A percentile compares a stretch with the other conserved stretches of the same genome.
phyloP scores from a whole-genome alignment of 1,140 invertebrate genomes.

The Heliconius hewitsoni region DNA sequence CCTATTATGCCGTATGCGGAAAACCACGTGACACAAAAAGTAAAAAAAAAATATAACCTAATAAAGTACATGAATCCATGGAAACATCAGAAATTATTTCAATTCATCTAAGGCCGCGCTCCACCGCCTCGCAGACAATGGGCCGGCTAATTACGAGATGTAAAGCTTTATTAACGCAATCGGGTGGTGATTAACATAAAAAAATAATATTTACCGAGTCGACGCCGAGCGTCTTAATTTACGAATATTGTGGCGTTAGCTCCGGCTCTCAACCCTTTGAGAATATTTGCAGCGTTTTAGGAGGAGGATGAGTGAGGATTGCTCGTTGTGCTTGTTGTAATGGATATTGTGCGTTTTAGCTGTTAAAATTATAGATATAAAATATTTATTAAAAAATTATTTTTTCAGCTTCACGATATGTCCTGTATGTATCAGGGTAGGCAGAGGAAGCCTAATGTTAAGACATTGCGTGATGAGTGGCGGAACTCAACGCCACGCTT shows the following conservation, averaged over 20 bases:
- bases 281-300: constrained; percentile 76
- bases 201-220: constrained; percentile 79
- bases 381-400: not conserved
- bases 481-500: too few relatives aligned
- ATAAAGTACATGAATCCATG: constrained; percentile 26
- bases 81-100: constrained; percentile 55
- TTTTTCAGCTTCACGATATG: too few relatives aligned
- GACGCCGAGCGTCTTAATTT: constrained; percentile 68
- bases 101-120: constrained; percentile 54
- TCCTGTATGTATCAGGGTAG: too few relatives aligned
- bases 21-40: not conserved
- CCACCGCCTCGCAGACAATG: constrained; percentile 67
- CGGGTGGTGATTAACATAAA: constrained; percentile 79
- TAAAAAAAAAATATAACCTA: not conserved
- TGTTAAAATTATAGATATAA: not conserved
- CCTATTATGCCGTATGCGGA: too few relatives aligned
- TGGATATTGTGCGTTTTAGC: constrained; percentile 68
- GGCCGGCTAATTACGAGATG: constrained; percentile 76
- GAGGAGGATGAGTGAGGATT: constrained; percentile 74
- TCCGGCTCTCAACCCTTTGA: constrained; percentile 71
- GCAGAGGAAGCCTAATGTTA: too few relatives aligned
- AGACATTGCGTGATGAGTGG: too few relatives aligned
- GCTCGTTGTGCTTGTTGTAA: constrained; percentile 66
- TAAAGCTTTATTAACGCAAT: constrained; percentile 81
- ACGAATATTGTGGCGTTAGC: constrained; percentile 77